These are phyloP conservation scores for Sycophila sp. DNA, from an alignment of 1,140 invertebrate species.

Conservation along the genomic window DNA sequence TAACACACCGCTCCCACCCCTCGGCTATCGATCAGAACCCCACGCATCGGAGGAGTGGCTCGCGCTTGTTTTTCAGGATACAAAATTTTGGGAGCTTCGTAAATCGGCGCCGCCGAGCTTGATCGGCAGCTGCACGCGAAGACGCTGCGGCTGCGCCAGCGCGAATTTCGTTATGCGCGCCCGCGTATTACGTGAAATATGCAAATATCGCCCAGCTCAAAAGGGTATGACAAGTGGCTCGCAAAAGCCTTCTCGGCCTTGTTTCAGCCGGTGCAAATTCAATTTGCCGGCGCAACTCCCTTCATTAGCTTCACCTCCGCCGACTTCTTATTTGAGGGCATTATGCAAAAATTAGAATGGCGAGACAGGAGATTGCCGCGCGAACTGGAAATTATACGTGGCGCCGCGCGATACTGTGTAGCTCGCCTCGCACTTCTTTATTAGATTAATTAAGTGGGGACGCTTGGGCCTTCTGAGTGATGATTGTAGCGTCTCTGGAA, in stretches of 20 bases:
- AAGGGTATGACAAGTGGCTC: neutral
- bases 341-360: slow-evolving; percentile 60
- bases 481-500: too few relatives aligned
- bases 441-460: slow-evolving; percentile 36
- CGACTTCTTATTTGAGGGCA: slow-evolving; percentile 57
- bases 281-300: slow-evolving; percentile 54
- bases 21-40: too few relatives aligned
- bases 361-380: slow-evolving; percentile 30
- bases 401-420: slow-evolving; percentile 15
- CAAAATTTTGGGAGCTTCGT: neutral
- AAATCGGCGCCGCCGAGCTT: slow-evolving; percentile 40
- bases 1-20: too few relatives aligned
- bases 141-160: neutral
- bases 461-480: too few relatives aligned
- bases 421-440: slow-evolving; percentile 5
- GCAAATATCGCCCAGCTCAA: slow-evolving; percentile 44
- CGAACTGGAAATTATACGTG: slow-evolving; percentile 49
- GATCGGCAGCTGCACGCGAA: neutral
- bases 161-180: slow-evolving; percentile 31
- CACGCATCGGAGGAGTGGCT: neutral
- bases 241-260: neutral
- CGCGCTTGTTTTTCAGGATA: neutral
- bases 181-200: slow-evolving; percentile 47
- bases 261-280: slow-evolving; percentile 52
- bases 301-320: too few relatives aligned